These are phyloP conservation scores for Lepidurus apus DNA, from an alignment of 1,140 invertebrate species.

Conservation along the genomic window DNA sequence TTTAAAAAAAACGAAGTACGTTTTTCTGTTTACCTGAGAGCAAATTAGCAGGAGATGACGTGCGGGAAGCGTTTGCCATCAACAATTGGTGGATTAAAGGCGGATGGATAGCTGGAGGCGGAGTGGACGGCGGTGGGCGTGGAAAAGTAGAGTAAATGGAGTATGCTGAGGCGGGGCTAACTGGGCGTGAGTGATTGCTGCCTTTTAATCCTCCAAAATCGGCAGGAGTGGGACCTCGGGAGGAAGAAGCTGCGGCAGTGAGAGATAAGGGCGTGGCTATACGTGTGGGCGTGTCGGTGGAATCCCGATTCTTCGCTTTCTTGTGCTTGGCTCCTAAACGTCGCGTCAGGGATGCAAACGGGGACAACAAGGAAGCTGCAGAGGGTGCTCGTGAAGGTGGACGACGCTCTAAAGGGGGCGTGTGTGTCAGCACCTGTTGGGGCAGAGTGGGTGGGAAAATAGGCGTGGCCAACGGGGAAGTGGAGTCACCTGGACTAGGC, in stretches of 20 bases:
- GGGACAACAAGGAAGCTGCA: conserved; percentile 29
- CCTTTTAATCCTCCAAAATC: neutral
- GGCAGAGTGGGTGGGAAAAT: conserved; percentile 15
- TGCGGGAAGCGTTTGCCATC: neutral
- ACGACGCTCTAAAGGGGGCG: conserved; percentile 24
- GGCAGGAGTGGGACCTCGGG: neutral
- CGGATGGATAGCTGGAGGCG: conserved; percentile 26
- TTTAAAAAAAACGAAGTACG: too few species aligned
- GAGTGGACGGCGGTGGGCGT: conserved; percentile 24
- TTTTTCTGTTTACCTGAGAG: neutral
- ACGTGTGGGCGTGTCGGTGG: neutral
- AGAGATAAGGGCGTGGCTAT: conserved; percentile 30
- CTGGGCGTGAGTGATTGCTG: conserved; percentile 24
- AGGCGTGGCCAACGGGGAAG: conserved; percentile 29
- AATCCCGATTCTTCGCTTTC: conserved; percentile 15
- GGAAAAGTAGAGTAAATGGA: conserved; percentile 33
- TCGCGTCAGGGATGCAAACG: conserved; percentile 31
- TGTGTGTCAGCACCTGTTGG: conserved; percentile 17
- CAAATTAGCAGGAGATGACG: neutral
- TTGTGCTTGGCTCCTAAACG: conserved; percentile 30
- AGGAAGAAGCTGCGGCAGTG: neutral
- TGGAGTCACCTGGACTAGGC: conserved; percentile 9
- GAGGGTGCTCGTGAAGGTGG: conserved; percentile 29
- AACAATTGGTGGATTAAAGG: conserved; percentile 32
- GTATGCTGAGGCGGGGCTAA: conserved; percentile 24